A percentile compares a stretch with the other conserved stretches of the same genome.
These are phyloP conservation scores for Andrena haemorrhoa DNA, from an alignment of 2,888 invertebrate genomes.

Conservation along the genomic window DNA sequence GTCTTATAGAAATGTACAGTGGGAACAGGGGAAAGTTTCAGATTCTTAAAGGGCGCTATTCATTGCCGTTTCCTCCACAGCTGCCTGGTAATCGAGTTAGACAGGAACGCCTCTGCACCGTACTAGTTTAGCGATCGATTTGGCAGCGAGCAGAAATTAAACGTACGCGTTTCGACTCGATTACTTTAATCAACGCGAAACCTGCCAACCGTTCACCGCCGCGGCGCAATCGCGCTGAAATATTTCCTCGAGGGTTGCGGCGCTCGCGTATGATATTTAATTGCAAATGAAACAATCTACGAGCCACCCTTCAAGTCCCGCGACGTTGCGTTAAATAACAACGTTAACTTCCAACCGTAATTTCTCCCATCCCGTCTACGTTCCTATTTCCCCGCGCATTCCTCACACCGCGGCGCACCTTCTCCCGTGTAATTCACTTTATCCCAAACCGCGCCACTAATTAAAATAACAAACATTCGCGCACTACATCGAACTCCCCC, in stretches of 20 bases:
- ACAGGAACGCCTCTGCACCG: neutral
- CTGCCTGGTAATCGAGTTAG: neutral
- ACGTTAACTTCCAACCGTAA: constrained; percentile 1
- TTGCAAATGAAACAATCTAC: constrained; percentile 16
- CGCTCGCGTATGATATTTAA: constrained; percentile 2
- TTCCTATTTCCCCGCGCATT: neutral
- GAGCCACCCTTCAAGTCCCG: neutral
- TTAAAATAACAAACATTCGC: constrained; percentile 9
- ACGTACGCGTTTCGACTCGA: constrained; percentile 5
- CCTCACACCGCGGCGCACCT: neutral
- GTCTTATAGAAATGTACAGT: too few relatives aligned
- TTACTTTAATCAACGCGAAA: constrained; percentile 22
- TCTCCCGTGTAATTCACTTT: neutral
- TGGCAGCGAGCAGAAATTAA: constrained; percentile 5
- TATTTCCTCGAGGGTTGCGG: neutral
- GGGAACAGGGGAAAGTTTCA: too few relatives aligned
- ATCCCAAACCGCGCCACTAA: neutral
- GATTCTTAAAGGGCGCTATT: neutral
- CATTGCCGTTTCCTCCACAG: neutral
- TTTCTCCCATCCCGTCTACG: neutral
- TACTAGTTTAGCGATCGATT: constrained; percentile 15
- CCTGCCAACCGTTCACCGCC: neutral
- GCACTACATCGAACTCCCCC: neutral
- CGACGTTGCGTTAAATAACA: constrained; percentile 3
- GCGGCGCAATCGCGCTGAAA: neutral